phyloP scores from a whole-genome alignment of 64 coral and sea anemone species.

The Trachythela sp. region DNA sequence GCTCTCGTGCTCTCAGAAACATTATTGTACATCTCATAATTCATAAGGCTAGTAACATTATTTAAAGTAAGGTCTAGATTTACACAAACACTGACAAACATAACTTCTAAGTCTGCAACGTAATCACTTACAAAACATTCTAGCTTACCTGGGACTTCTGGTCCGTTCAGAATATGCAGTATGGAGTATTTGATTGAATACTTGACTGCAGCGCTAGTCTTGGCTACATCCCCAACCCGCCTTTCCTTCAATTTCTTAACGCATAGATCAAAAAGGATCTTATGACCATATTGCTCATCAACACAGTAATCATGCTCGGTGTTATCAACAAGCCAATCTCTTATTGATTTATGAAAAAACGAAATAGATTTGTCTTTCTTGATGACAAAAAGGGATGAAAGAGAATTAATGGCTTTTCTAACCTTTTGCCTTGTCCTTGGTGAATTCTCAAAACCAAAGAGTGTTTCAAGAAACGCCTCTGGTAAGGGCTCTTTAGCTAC shows the following conservation, averaged over 20 bases:
- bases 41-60: not conserved
- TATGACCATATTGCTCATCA: not conserved
- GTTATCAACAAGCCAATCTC: not conserved
- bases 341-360: not conserved
- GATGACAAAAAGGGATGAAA: not conserved
- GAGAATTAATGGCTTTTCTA: not conserved
- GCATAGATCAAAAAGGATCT: not conserved
- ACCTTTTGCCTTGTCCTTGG: not conserved
- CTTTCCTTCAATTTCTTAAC: not conserved
- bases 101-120: not conserved
- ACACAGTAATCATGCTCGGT: not conserved
- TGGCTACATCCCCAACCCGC: not conserved
- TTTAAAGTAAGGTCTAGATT: not conserved
- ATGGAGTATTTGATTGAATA: not conserved
- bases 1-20: not conserved
- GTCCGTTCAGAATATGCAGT: not conserved
- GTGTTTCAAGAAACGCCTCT: not conserved
- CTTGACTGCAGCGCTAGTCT: not conserved
- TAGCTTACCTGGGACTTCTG: not conserved
- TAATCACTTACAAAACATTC: not conserved
- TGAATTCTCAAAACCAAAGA: not conserved
- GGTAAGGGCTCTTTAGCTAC: slow-evolving; percentile 37
- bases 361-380: not conserved
- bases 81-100: not conserved
- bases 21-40: not conserved